A percentile compares a stretch with the other conserved stretches of the same genome.
Conservation (phyloP, 1,140 invertebrate species). For the Saccostrea cuccullata region DNA sequence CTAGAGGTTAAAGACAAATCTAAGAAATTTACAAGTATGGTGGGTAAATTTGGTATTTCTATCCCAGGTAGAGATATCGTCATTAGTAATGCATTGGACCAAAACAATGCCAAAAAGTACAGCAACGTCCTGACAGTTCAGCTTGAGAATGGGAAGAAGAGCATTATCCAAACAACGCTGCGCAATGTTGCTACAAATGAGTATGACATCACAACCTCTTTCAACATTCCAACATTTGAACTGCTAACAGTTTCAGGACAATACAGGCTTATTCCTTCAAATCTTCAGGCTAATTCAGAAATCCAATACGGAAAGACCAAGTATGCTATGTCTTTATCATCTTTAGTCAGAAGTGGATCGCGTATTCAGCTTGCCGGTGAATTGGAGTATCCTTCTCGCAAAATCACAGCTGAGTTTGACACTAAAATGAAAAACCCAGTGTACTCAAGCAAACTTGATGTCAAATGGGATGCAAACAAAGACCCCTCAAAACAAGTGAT, state of each 20-base stretch:
- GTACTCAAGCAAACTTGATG: conserved; percentile 5
- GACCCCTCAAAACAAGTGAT: conserved; percentile 24
- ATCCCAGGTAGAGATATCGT: conserved; percentile 40
- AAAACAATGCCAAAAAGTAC: conserved; percentile 42
- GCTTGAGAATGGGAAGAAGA: neutral
- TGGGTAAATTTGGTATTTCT: conserved; percentile 36
- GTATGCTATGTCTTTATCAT: neutral
- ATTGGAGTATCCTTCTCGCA: neutral
- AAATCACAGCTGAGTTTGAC: conserved; percentile 19
- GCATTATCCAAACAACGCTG: neutral
- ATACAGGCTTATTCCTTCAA: neutral
- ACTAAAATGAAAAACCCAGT: conserved; percentile 29
- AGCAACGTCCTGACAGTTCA: conserved; percentile 23
- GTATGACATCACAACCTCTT: conserved; percentile 40
- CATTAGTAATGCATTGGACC: conserved; percentile 36
- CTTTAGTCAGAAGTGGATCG: conserved; percentile 2
- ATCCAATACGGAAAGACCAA: neutral
- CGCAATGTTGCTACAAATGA: neutral
- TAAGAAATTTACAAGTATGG: conserved; percentile 8
- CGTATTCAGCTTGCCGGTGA: neutral
- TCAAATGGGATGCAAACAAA: conserved; percentile 49
- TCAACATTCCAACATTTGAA: neutral
- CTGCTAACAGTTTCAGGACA: conserved; percentile 8
- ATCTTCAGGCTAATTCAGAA: conserved; percentile 12
- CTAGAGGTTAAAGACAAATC: conserved; percentile 46